Conservation (phyloP, 2,797 vertebrate genomes). For the Gila robusta region DNA sequence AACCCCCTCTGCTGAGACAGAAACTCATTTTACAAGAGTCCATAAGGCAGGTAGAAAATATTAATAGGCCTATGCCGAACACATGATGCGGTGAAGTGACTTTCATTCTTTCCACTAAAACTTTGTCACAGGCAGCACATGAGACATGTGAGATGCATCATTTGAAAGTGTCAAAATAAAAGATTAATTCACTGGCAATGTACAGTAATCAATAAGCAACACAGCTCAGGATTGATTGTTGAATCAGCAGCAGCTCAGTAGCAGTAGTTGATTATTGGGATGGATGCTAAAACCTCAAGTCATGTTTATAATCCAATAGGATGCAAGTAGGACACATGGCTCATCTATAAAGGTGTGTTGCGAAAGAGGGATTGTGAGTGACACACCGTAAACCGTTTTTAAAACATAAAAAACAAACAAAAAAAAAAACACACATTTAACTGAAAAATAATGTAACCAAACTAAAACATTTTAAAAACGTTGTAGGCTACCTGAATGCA, state of each 20-base stretch:
- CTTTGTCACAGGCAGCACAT: conserved; percentile 29
- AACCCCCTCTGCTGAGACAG: conserved; percentile 6
- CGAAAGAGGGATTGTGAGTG: not conserved
- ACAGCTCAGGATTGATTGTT: conserved; percentile 10
- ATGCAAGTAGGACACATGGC: not conserved
- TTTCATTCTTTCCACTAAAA: conserved; percentile 26
- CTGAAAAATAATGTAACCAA: not conserved
- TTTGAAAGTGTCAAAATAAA: conserved; percentile 2
- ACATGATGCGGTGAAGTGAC: not conserved
- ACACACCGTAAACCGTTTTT: not conserved
- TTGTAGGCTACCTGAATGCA: not conserved
- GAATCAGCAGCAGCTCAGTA: not conserved
- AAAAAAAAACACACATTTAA: not conserved
- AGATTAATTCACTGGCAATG: conserved; percentile 11
- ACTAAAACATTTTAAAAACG: not conserved
- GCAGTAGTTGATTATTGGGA: conserved; percentile 8
- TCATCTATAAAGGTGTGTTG: conserved; percentile 1
- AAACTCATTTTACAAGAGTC: conserved; percentile 22
- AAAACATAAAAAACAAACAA: not conserved
- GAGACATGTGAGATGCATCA: not conserved
- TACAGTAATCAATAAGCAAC: conserved; percentile 20
- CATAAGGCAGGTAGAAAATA: not conserved
- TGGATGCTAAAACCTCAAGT: conserved; percentile 11
- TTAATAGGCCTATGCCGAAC: not conserved
- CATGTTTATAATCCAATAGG: not conserved